A percentile compares a stretch with the other conserved stretches of the same genome.
These are phyloP conservation scores for Asteroscopus sphinx DNA, from an alignment of 2,888 invertebrate genomes.

Conservation along the genomic window DNA sequence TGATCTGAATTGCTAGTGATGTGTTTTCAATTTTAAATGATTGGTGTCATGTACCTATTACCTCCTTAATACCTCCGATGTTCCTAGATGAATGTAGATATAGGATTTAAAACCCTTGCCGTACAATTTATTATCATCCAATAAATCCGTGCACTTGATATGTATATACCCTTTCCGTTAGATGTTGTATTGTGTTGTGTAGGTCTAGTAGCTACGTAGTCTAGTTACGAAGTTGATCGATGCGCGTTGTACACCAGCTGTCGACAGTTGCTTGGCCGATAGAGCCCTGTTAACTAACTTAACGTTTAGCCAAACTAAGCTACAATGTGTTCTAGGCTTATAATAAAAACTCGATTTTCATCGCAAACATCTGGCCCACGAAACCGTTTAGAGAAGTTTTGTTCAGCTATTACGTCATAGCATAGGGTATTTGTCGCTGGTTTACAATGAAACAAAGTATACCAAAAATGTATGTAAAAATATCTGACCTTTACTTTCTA, in stretches of 20 bases:
- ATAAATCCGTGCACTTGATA: too few species aligned
- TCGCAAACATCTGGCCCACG: constrained; percentile 41
- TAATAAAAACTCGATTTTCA: constrained; percentile 38
- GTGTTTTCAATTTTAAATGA: too few species aligned
- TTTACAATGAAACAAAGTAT: neutral
- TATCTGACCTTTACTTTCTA: neutral
- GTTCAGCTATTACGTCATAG: constrained; percentile 7
- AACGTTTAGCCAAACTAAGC: constrained; percentile 27
- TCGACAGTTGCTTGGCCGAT: constrained; percentile 65
- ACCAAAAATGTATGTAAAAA: neutral
- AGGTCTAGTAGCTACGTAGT: constrained; percentile 29
- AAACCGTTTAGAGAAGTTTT: constrained; percentile 17
- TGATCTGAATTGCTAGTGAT: too few species aligned
- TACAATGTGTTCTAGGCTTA: constrained; percentile 18
- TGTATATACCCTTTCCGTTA: too few species aligned
- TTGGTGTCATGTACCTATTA: too few species aligned
- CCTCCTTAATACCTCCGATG: too few species aligned
- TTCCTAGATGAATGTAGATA: too few species aligned
- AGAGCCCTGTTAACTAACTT: constrained; percentile 57
- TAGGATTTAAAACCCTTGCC: too few species aligned
- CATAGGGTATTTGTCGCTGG: constrained; percentile 4
- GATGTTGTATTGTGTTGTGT: neutral
- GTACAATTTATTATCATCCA: too few species aligned
- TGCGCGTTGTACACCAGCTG: constrained; percentile 64
- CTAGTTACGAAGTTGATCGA: constrained; percentile 67